Conservation (phyloP, 1,140 invertebrate genomes). For the Wasmannia auropunctata region DNA sequence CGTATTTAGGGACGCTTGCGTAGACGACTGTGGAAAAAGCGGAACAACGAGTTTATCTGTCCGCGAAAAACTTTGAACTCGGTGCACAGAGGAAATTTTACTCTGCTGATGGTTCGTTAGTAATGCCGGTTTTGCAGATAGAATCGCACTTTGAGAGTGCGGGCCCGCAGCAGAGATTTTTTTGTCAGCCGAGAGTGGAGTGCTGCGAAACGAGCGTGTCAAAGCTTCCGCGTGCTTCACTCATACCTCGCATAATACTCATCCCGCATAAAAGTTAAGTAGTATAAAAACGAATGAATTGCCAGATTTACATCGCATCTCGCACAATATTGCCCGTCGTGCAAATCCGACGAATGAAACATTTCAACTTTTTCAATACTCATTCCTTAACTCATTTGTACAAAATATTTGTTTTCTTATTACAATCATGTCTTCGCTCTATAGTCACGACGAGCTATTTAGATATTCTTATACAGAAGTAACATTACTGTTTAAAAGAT, state of each 20-base stretch:
- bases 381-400: background rate
- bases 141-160: constrained; percentile 54
- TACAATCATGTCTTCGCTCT: background rate
- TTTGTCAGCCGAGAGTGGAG: constrained; percentile 11
- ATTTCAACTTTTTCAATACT: background rate
- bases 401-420: constrained; percentile 25
- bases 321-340: background rate
- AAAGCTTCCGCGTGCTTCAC: constrained; percentile 31
- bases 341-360: constrained; percentile 19
- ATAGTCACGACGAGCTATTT: background rate
- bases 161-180: constrained; percentile 36
- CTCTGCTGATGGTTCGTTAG: constrained; percentile 58
- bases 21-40: constrained; percentile 3
- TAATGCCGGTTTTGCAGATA: constrained; percentile 48
- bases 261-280: constrained; percentile 53
- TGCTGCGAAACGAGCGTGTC: constrained; percentile 46
- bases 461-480: background rate
- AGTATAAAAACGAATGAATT: constrained; percentile 60
- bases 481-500: background rate
- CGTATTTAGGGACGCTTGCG: constrained; percentile 59
- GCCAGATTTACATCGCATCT: constrained; percentile 38
- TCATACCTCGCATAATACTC: constrained; percentile 39
- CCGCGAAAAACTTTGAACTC: constrained; percentile 52
- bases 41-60: constrained; percentile 59
- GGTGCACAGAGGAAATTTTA: constrained; percentile 55